These are phyloP conservation scores for Spinus pinus DNA, from an alignment of 2,797 vertebrate species.

Conservation along the genomic window DNA sequence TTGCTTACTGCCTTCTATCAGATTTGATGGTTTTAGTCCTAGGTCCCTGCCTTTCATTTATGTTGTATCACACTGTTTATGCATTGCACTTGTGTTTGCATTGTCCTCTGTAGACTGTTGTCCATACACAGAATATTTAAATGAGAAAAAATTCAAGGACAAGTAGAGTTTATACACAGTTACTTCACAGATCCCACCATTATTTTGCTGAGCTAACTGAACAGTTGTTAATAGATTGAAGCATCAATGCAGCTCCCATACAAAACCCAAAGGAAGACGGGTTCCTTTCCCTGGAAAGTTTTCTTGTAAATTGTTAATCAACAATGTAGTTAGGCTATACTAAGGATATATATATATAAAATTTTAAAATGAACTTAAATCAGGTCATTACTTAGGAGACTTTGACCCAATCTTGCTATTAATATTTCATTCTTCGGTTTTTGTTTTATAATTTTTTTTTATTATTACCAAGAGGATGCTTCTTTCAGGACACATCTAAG, in stretches of 20 bases:
- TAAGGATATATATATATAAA: neutral
- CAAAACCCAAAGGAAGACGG: neutral
- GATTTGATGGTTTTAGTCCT: neutral
- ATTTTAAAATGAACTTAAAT: neutral
- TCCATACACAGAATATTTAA: slow-evolving; percentile 16
- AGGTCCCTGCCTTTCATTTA: neutral
- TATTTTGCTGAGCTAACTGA: neutral
- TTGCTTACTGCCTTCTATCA: neutral
- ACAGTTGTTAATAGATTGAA: neutral
- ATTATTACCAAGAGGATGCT: neutral
- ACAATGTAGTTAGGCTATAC: neutral
- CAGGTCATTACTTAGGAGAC: neutral
- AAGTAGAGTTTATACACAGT: neutral
- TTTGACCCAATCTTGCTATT: neutral
- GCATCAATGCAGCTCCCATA: neutral
- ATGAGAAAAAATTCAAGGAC: slow-evolving; percentile 27
- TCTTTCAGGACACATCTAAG: neutral
- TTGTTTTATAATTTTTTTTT: neutral
- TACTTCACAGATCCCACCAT: neutral
- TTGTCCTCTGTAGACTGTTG: neutral
- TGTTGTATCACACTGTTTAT: neutral
- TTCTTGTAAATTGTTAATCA: neutral
- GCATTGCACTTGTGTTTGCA: neutral
- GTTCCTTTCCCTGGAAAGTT: neutral
- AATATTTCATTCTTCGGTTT: neutral